Evolutionary conservation across 2,797 vertebrate genomes (phyloP), one percentile per base, ranked within the genome.

Genomic region (Hapalemur alaotrensis): DNA sequence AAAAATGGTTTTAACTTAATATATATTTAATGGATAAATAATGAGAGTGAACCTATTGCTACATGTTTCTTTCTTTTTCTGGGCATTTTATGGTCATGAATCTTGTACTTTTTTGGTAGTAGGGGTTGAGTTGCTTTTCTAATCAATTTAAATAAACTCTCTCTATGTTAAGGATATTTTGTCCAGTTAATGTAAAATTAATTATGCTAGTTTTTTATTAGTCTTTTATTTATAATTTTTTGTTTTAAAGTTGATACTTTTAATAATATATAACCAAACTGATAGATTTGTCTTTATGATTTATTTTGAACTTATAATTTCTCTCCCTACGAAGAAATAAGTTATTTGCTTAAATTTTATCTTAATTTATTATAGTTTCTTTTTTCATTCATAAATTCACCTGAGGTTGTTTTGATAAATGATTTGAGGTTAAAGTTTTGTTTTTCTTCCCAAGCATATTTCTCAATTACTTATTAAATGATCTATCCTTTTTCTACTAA

Each of bases 401-500:
- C 78, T 79, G 41, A 32, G 14, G 65, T 59, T 81, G 69, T 83
- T 83, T 89, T 86, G 48, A 90, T 95, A 82, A 83, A 90, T 70
- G 46, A 88, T 76, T 4, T 69, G 32, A 90, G 32, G 63, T 61
- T 94, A 88, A 91, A 41, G 25, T 83, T 89, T 48, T 90, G 7
- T 59, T 92, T 89, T 88, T 79, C 52, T 61, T 65, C 57, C 38
- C 76, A 92, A 82, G 43, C 4, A 69, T 63, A 87, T 59, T 91
- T 95, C 65, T 93, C 48, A 93, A 87, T 65, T 87, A 57, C 14
- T 81, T 75, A 67, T 88, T 94, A 94, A 81, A 91, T 70, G 59
- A 61, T 35, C 59, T 72, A 30, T 50, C 30, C 5, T 81, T 72
- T 94, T 79, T 80, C 32, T 38, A 78, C 2, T 88, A 32, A 50